Conservation (phyloP, 2,888 invertebrate genomes). For the Xylophagus ater region DNA sequence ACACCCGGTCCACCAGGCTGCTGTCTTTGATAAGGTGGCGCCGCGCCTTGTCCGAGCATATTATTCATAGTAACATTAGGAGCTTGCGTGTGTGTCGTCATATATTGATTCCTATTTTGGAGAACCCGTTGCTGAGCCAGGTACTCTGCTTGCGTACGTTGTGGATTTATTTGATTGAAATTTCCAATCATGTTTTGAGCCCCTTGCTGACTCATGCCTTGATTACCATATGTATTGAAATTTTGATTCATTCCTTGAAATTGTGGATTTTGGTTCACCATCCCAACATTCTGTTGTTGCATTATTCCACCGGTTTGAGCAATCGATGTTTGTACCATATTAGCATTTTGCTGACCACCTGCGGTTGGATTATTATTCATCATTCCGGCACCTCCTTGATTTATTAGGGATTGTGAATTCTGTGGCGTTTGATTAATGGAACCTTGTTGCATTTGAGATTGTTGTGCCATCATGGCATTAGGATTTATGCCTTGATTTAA, state of each 20-base stretch:
- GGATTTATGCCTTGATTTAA: constrained; percentile 35
- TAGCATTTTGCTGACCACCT: constrained; percentile 22
- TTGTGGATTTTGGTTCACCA: constrained; percentile 35
- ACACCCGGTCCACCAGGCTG: constrained; percentile 32
- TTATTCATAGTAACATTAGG: constrained; percentile 77
- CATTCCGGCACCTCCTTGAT: constrained; percentile 30
- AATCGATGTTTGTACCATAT: constrained; percentile 21
- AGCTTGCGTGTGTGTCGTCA: constrained; percentile 49
- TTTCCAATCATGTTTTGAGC: constrained; percentile 33
- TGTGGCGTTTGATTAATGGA: constrained; percentile 30
- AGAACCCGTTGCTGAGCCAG: constrained; percentile 29
- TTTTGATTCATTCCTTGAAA: constrained; percentile 45
- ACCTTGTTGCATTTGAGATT: constrained; percentile 19
- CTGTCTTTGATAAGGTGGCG: constrained; percentile 65
- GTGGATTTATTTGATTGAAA: constrained; percentile 35
- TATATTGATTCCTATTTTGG: constrained; percentile 36
- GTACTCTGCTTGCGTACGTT: constrained; percentile 34
- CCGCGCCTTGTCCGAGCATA: constrained; percentile 48
- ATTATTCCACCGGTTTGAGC: constrained; percentile 26
- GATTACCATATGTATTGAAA: constrained; percentile 49
- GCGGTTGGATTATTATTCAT: constrained; percentile 25
- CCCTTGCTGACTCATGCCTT: constrained; percentile 40
- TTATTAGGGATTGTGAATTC: constrained; percentile 27
- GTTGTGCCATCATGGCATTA: constrained; percentile 21
- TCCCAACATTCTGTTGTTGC: constrained; percentile 29